Percentiles rank a stretch among this genome's conserved stretches.
These are phyloP conservation scores for Percina caprodes DNA, from an alignment of 2,113 vertebrate genomes.

Conservation along the genomic window DNA sequence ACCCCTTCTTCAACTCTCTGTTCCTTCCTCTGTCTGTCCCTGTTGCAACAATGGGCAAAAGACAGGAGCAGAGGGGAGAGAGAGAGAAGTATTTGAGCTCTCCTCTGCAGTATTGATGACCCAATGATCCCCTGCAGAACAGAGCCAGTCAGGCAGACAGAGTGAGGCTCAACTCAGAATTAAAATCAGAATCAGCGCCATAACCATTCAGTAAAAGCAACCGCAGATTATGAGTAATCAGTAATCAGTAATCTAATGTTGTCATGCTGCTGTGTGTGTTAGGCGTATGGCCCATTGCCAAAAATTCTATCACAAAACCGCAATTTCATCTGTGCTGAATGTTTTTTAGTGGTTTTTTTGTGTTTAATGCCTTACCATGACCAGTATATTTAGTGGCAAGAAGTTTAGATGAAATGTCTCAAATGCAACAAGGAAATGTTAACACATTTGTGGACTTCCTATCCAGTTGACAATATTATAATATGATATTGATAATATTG, in stretches of 20 bases:
- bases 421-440: conserved; percentile 18
- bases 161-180: conserved; percentile 79
- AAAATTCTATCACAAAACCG: conserved; percentile 51
- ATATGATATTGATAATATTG: conserved; percentile 4
- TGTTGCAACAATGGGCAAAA: conserved; percentile 76
- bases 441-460: conserved; percentile 24
- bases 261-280: conserved; percentile 68
- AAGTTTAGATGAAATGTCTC: conserved; percentile 2
- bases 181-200: conserved; percentile 73
- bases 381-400: conserved; percentile 4
- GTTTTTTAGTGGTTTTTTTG: conserved; percentile 20
- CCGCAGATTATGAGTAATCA: conserved; percentile 68
- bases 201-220: conserved; percentile 64
- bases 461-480: conserved; percentile 20
- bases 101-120: conserved; percentile 85
- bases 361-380: conserved; percentile 16
- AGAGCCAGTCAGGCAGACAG: conserved; percentile 80
- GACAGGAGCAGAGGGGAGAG: conserved; percentile 76
- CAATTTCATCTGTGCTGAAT: conserved; percentile 43
- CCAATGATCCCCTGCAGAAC: conserved; percentile 85
- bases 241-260: conserved; percentile 67
- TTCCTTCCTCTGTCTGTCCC: conserved; percentile 51
- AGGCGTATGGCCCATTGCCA: conserved; percentile 65
- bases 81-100: conserved; percentile 78
- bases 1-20: conserved; percentile 47